Percentiles rank a stretch among this genome's conserved stretches.
These are phyloP conservation scores for Vombatus ursinus DNA, from an alignment of 2,113 vertebrate genomes.

Conservation along the genomic window DNA sequence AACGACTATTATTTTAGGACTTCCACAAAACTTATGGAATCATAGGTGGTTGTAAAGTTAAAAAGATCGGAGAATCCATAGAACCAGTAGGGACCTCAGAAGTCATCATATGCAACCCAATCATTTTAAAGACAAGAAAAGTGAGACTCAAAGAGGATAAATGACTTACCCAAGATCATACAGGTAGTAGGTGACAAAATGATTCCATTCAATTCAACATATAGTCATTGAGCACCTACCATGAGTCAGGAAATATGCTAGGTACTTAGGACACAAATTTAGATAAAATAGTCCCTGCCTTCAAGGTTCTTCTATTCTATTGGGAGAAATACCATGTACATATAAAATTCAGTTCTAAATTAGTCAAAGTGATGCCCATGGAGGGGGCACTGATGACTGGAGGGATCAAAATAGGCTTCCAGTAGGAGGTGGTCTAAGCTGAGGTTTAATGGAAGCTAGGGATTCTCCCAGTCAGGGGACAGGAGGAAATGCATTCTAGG, in stretches of 20 bases:
- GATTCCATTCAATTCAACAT: background rate
- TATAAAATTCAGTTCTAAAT: background rate
- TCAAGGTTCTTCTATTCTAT: background rate
- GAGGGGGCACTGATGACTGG: background rate
- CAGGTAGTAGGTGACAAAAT: background rate
- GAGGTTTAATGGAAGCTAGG: background rate
- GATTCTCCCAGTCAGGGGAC: background rate
- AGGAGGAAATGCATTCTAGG: background rate
- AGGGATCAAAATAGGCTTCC: background rate
- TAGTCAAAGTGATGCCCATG: background rate
- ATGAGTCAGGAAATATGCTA: background rate
- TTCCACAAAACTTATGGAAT: background rate
- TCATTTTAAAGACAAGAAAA: background rate
- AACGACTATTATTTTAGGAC: background rate
- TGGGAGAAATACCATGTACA: background rate
- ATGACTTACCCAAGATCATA: background rate
- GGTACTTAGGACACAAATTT: background rate
- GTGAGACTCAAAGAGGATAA: background rate
- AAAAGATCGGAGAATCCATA: background rate
- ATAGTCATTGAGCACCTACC: background rate
- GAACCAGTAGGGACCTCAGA: background rate
- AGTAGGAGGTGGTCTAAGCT: background rate
- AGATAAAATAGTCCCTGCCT: background rate
- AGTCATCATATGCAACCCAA: background rate
- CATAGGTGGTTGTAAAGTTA: background rate